phyloP scores from a whole-genome alignment of 2,113 vertebrate species.

The Neodon shergylaensis region DNA sequence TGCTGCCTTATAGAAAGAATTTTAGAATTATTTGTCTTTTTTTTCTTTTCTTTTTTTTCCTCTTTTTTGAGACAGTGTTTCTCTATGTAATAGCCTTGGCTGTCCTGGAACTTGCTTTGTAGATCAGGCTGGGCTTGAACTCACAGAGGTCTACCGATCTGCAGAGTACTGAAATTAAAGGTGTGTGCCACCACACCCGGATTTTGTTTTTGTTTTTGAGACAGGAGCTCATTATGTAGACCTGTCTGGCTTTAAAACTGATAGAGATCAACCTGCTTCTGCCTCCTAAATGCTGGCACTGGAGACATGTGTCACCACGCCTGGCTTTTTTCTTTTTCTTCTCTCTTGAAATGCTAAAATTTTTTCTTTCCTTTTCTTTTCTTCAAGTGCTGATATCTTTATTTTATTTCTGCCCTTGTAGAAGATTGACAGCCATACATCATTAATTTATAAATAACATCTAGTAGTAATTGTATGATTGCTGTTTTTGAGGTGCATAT shows the following conservation, averaged over 20 bases:
- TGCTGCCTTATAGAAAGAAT: neutral
- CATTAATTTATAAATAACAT: neutral
- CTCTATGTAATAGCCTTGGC: neutral
- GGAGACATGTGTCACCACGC: neutral
- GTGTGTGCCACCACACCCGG: neutral
- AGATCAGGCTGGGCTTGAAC: neutral
- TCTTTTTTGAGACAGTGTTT: neutral
- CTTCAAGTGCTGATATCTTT: slow-evolving; percentile 38
- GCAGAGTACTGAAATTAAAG: neutral
- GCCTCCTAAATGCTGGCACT: neutral
- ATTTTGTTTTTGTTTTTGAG: neutral
- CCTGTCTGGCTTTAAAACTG: neutral
- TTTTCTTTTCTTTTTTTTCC: neutral
- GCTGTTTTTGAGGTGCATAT: slow-evolving; percentile 35
- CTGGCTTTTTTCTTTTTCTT: neutral
- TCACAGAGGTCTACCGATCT: neutral
- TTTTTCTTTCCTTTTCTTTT: neutral
- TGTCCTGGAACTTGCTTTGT: neutral
- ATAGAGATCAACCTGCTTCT: neutral
- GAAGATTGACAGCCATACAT: slow-evolving; percentile 19
- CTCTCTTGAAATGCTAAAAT: too few species aligned
- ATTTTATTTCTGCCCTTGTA: neutral
- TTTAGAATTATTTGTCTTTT: slow-evolving; percentile 19
- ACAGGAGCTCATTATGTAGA: neutral
- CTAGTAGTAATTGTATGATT: slow-evolving; percentile 5